A percentile compares a stretch with the other conserved stretches of the same genome.
Conservation (phyloP, 2,113 vertebrate genomes). For the Opisthocomus hoazin region DNA sequence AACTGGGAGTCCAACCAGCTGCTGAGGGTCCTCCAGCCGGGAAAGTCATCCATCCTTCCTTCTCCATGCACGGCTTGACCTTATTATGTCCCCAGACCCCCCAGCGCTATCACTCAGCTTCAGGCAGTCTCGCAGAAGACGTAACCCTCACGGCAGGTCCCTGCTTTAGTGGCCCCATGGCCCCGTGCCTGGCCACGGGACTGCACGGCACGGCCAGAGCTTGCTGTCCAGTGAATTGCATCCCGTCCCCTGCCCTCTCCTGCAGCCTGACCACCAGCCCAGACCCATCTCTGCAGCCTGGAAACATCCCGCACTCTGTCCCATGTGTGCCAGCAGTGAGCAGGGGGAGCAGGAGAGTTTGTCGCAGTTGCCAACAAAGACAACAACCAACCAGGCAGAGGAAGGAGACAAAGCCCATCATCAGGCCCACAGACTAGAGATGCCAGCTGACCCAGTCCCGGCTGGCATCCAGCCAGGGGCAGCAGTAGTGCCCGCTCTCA, state of each 20-base stretch:
- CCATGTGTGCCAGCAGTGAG: background rate
- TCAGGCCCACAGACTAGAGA: background rate
- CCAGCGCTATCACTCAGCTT: background rate
- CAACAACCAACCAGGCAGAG: background rate
- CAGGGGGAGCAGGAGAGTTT: background rate
- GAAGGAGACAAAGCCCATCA: background rate
- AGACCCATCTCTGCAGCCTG: background rate
- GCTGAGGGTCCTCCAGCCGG: background rate
- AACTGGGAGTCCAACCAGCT: background rate
- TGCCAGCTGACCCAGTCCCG: no score
- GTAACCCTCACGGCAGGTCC: background rate
- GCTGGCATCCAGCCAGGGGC: no score
- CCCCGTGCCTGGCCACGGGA: accelerated
- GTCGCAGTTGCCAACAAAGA: background rate
- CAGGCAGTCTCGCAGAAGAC: background rate
- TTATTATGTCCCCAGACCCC: no score
- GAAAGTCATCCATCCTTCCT: background rate
- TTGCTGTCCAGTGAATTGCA: accelerated
- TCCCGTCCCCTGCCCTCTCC: background rate
- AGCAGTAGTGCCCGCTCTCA: accelerated
- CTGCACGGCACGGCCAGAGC: no score
- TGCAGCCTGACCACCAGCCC: background rate
- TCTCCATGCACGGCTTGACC: background rate
- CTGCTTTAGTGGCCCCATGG: background rate
- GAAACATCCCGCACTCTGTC: background rate